A percentile compares a stretch with the other conserved stretches of the same genome.
Conservation (phyloP, 2,113 vertebrate species). For the Polypterus senegalus region DNA sequence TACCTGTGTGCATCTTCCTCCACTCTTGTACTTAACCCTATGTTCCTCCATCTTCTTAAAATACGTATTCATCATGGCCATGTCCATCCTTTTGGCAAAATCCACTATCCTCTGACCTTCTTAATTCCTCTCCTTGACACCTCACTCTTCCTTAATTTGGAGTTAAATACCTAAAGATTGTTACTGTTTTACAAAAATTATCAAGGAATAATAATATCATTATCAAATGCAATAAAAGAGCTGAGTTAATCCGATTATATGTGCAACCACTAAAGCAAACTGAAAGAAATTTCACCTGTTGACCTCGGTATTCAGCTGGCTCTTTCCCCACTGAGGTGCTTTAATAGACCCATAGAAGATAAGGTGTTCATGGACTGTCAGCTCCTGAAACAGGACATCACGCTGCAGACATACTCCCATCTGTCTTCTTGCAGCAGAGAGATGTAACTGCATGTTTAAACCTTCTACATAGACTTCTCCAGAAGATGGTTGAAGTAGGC, state of each 20-base stretch:
- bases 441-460: slow-evolving; percentile 58
- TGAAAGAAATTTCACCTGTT: slow-evolving; percentile 20
- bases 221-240: not conserved
- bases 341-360: slow-evolving; percentile 61
- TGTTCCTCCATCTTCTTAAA: no score
- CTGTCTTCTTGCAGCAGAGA: slow-evolving; percentile 49
- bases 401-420: slow-evolving; percentile 76
- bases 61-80: no score
- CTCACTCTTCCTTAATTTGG: no score
- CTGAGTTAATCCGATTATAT: no score
- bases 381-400: slow-evolving; percentile 62
- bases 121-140: no score
- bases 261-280: no score
- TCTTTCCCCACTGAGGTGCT: slow-evolving; percentile 26
- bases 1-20: no score
- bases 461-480: slow-evolving; percentile 65
- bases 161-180: no score
- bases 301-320: slow-evolving; percentile 28
- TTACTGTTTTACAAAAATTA: not conserved
- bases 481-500: slow-evolving; percentile 65
- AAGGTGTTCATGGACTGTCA: slow-evolving; percentile 73
- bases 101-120: no score
- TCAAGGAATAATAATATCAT: not conserved
- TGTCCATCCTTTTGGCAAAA: no score
- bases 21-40: no score